Evolutionary conservation across 2,888 invertebrate genomes (phyloP), one percentile per base, ranked within the genome.

Genomic region (Drosophila siamana): DNA sequence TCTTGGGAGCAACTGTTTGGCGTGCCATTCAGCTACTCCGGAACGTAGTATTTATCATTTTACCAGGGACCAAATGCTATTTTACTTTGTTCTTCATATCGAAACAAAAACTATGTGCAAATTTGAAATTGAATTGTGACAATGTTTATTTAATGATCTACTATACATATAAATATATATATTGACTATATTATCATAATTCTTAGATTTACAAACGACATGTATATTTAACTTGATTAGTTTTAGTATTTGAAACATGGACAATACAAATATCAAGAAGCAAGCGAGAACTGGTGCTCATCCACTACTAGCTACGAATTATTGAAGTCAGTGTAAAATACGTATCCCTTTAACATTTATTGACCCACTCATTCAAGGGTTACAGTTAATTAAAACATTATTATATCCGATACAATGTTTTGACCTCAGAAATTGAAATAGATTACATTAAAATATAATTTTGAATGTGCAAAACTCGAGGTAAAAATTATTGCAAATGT

Each of bases 1-100:
- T 93, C 93, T 0, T 94, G 94, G 94, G 93, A 94, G 76, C 91
- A 92, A 77, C 76, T 94, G 3, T 94, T 94, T 80, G 94, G 93
- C 30, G 93, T 94, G 62, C 93, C 94, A 40, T 86, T 82, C 9
- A 59, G 63, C 26, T 78, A 51, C 28, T 65, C 83, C 30, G 75
- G 47, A 40, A 60, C 80, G 64, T 88, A 82, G 61, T 65, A 78
- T 64, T 64, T n/a, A n/a, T 33, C 15, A 40, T 16, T 43, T 26
- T 15, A 41, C 15, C 30, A 38, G 72, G 72, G 72, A 72, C 72
- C 77, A 76, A 65, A 26, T 46, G 28, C 26, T 16, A 36, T 59
- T 30, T 33, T 33, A 7, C 5, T 46, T 62, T 33, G 33, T 33
- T 47, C 63, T 33, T 47, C 63, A 81, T 78, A 78, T 73, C 63